Evolutionary conservation across 2,888 invertebrate species (phyloP), one percentile per base, ranked within the genome.

Genomic region (Cotesia congregata): DNA sequence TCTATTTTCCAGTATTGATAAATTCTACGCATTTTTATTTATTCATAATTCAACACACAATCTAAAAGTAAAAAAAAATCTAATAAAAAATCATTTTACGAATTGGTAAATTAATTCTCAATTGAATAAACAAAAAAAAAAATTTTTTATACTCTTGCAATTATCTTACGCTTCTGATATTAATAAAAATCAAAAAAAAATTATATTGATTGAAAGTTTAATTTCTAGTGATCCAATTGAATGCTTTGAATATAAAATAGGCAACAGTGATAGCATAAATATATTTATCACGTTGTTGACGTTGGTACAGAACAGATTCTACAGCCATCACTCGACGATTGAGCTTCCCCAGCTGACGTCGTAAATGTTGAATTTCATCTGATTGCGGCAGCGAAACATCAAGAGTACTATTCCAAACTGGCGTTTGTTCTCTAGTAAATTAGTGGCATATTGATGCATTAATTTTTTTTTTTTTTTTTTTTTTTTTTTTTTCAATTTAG

Each of bases 281-380:
- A 84, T 97, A 93, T 87, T 97, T 95, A 86, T 98, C 97, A 82
- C 95, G 93, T 87, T 97, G 96, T 84, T 95, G 93, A 77, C 96
- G 92, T 86, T 95, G 95, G 83, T 95, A 91, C 87, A 95, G 94
- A 85, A 97, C 97, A 79, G 96, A 92, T 90, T 98, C 97, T 80
- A 98, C 93, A 5, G 95, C 93, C 91, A 96, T 94, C 6, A 98
- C 94, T 20, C 97, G 93, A 69, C 97, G 93, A 88, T 96, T 96
- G 80, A 98, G 89, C 88, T 97, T 96, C 30, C 95, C 95, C 85
- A 98, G 92, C 90, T 97, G 97, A 70, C 95, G 92, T 79, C 96
- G 93, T 84, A 97, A 91, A 90, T 96, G 95, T 67, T 95, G 92
- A 75, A 96, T 91, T 90, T 97, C 97, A 90, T 96, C 96, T 62